Evolutionary conservation across 1,140 invertebrate species (phyloP), one percentile per base, ranked within the genome.

Genomic region (Neuroterus valhalla): DNA sequence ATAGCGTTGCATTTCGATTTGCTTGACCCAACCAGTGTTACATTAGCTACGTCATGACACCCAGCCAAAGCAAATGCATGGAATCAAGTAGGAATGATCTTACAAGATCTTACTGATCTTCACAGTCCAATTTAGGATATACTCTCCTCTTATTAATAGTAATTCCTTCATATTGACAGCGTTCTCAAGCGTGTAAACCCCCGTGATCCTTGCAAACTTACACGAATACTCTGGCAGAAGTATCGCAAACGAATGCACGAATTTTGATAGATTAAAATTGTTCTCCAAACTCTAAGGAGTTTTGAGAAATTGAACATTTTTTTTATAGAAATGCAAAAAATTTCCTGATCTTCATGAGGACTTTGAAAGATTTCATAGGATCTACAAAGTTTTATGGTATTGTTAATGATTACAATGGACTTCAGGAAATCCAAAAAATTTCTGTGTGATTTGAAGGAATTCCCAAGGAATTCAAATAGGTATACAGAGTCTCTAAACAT

Each of bases 191-290:
- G 55, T 62, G 21, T 66, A 66, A 74, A 1, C 71, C 70, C 8
- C 50, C 44, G 42, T 77, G 74, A 12, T 71, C 77, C 46, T 76
- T 74, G 12, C 31, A 71, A 50, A 71, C 68, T 66, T 78, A 76
- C 42, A 75, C 3, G 44, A 71, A 72, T 15, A 66, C 31, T 70
- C 78, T 43, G 2, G 74, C 78, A 3, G 78, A 71, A 17, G 71
- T 74, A 45, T 79, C 78, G n/a, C 74, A 71, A 45, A 72, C 71
- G 46, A 79, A 76, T 43, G 66, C 73, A 42, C 48, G 31, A 31
- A 76, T 38, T 17, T 68, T 38, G 46, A 76, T 45, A 11, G 6
- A 14, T 21, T 68, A 72, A 42, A 44, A 45, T 45, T 69, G 19
- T 31, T 45, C 31, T 55, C n/a, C 14, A 46, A 52, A 38, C 10